Evolutionary conservation across 2,113 vertebrate genomes (phyloP).

Genomic region (Engraulis encrasicolus): DNA sequence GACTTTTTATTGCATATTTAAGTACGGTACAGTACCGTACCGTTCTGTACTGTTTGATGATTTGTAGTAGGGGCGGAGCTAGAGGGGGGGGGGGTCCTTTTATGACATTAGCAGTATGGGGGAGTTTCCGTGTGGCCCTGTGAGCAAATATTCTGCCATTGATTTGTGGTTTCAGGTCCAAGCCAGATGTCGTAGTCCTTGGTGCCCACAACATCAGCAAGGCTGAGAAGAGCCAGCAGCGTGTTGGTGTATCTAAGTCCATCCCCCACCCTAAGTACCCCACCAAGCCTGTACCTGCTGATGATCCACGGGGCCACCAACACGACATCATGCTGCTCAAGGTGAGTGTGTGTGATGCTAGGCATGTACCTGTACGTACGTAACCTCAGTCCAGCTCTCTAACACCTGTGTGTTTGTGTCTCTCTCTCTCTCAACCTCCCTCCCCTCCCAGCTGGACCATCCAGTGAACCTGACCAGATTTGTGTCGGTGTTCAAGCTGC

Average conservation of each 20-base stretch:
- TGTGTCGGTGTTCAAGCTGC: slow-evolving; percentile 46
- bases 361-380: no score
- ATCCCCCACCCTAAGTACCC: slow-evolving; percentile 38
- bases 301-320: background rate
- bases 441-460: slow-evolving; percentile 50
- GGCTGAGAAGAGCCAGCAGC: slow-evolving; percentile 62
- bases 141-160: no score
- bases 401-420: no score
- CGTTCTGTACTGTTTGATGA: no score
- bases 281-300: fast-evolving
- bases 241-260: slow-evolving; percentile 49
- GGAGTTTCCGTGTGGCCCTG: no score
- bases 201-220: slow-evolving; percentile 64
- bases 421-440: no score
- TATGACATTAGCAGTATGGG: no score
- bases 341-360: slow-evolving; percentile 28
- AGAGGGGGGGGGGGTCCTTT: no score
- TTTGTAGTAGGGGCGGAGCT: no score
- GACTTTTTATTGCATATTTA: no score
- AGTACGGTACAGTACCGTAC: no score
- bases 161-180: background rate
- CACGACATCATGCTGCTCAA: slow-evolving; percentile 68
- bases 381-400: no score
- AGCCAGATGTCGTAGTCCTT: slow-evolving; percentile 58
- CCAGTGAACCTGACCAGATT: slow-evolving; percentile 52